Percentiles rank a stretch among this genome's conserved stretches.
Evolutionary conservation across 64 coral and sea anemone genomes (phyloP).

Genomic region (Actinia equina): DNA sequence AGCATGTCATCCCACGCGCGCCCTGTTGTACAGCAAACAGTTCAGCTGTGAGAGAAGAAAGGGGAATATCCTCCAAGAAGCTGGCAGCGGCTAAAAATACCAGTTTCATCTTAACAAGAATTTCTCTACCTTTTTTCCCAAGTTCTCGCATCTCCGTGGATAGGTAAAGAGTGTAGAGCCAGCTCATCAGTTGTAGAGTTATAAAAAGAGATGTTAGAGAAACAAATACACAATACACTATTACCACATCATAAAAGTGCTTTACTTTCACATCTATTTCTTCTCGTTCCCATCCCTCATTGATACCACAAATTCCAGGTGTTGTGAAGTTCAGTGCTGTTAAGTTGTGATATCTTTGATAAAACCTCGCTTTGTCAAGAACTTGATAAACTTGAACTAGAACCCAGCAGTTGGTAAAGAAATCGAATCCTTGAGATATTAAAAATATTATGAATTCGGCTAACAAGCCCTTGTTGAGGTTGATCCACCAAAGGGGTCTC

Average conservation of each 20-base stretch:
- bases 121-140: conserved; percentile 42
- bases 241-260: conserved; percentile 41
- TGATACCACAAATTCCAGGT: conserved; percentile 40
- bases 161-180: conserved; percentile 67
- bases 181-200: conserved; percentile 54
- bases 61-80: conserved; percentile 73
- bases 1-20: conserved; percentile 60
- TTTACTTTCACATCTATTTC: conserved; percentile 30
- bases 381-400: conserved; percentile 53
- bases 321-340: conserved; percentile 52
- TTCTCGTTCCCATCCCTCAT: conserved; percentile 40
- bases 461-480: conserved; percentile 80
- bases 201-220: conserved; percentile 56
- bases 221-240: conserved; percentile 61
- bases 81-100: conserved; percentile 72
- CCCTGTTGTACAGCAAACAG: conserved; percentile 75
- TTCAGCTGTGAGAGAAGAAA: conserved; percentile 76
- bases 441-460: conserved; percentile 77
- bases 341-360: conserved; percentile 42
- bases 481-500: conserved; percentile 31
- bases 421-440: conserved; percentile 83
- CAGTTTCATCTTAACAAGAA: conserved; percentile 65
- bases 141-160: conserved; percentile 61
- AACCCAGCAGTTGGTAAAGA: conserved; percentile 84
- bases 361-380: conserved; percentile 35